Conservation (phyloP, 92 coral and sea anemone genomes). For the Porites divaricata region DNA sequence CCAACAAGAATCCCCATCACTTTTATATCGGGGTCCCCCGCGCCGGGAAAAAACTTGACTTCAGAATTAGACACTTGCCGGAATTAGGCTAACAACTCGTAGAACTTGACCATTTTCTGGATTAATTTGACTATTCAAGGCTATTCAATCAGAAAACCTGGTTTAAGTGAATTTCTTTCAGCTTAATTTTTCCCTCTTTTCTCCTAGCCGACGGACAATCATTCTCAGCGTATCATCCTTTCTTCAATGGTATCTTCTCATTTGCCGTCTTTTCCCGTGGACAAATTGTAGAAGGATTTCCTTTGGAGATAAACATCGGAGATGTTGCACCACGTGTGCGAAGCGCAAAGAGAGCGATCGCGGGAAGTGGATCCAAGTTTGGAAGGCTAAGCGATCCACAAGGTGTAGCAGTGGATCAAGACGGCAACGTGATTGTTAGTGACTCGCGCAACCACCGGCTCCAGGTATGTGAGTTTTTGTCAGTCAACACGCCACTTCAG, state of each 20-base stretch:
- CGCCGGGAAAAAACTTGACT: too few relatives aligned
- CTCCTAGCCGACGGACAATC: conserved; percentile 55
- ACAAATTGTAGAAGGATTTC: conserved; percentile 72
- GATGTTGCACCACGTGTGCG: conserved; percentile 70
- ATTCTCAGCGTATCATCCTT: conserved; percentile 57
- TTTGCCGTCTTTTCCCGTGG: conserved; percentile 63
- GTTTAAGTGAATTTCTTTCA: too few relatives aligned
- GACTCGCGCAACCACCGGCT: conserved; percentile 92
- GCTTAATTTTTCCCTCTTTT: too few relatives aligned
- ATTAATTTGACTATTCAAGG: too few relatives aligned
- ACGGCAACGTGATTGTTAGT: conserved; percentile 90
- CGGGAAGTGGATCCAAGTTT: conserved; percentile 79
- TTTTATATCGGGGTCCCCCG: too few relatives aligned
- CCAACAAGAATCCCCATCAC: too few relatives aligned
- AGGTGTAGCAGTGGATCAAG: conserved; percentile 84
- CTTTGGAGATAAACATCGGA: conserved; percentile 57
- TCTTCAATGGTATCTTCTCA: conserved; percentile 55
- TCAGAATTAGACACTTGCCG: too few relatives aligned
- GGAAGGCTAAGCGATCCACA: conserved; percentile 91
- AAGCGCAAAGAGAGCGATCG: conserved; percentile 84
- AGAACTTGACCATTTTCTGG: too few relatives aligned
- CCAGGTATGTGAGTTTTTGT: conserved; percentile 62
- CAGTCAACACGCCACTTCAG: too few relatives aligned
- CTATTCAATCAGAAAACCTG: too few relatives aligned
- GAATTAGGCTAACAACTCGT: too few relatives aligned